Conservation (phyloP, 2,797 vertebrate species). For the Clarias platycephalus region DNA sequence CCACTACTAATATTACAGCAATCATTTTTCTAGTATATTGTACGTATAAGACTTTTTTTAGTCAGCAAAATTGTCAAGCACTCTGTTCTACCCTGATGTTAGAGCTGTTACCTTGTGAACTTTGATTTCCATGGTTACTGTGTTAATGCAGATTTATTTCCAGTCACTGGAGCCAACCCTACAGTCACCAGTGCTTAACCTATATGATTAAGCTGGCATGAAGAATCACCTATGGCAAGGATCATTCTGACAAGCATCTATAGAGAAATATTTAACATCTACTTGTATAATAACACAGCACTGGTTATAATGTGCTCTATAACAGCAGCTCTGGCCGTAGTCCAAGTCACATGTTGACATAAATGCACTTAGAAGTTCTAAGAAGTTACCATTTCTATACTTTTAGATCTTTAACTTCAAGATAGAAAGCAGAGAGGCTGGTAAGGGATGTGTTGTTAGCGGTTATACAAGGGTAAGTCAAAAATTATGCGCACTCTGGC, state of each 20-base stretch:
- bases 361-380: background rate
- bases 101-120: background rate
- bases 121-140: conserved; percentile 22
- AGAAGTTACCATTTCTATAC: background rate
- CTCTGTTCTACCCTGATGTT: background rate
- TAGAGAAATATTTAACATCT: background rate
- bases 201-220: background rate
- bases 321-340: background rate
- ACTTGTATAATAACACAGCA: background rate
- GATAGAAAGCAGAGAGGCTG: background rate
- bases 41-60: background rate
- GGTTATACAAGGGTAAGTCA: no score
- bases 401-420: background rate
- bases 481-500: no score
- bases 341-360: background rate
- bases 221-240: background rate
- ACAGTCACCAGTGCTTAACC: background rate
- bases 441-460: background rate
- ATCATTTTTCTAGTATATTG: background rate
- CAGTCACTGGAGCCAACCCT: background rate
- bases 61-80: conserved; percentile 1
- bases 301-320: background rate
- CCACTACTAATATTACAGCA: background rate
- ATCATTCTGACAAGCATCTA: background rate
- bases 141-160: background rate